Evolutionary conservation across 2,113 vertebrate genomes (phyloP).

Genomic region (Platichthys flesus): DNA sequence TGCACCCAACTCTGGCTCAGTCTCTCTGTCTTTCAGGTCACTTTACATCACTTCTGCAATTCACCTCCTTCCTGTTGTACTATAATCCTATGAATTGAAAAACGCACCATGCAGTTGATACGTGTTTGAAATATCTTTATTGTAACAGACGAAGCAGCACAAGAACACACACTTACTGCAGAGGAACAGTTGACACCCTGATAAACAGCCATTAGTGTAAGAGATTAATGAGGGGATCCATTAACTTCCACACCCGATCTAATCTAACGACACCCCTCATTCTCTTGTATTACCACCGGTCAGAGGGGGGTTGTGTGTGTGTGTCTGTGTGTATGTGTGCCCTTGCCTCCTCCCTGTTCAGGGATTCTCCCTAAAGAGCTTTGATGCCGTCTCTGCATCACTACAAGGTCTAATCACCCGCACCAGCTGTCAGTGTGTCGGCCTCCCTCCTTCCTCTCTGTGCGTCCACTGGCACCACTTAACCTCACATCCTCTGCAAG

Average conservation of each 20-base stretch:
- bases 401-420: slow-evolving; percentile 72
- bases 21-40: not conserved
- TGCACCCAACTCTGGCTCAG: not conserved
- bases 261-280: slow-evolving; percentile 50
- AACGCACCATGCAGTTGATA: not conserved
- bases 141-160: slow-evolving; percentile 7
- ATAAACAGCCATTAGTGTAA: slow-evolving; percentile 33
- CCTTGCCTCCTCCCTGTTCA: slow-evolving; percentile 42
- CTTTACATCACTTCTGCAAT: not conserved
- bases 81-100: not conserved
- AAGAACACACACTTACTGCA: not conserved
- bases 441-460: slow-evolving; percentile 49
- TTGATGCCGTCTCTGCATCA: slow-evolving; percentile 67
- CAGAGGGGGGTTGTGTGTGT: slow-evolving; percentile 5
- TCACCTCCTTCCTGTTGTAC: no score
- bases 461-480: slow-evolving; percentile 56
- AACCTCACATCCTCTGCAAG: slow-evolving; percentile 67
- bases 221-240: slow-evolving; percentile 48
- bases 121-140: slow-evolving; percentile 29
- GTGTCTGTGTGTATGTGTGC: slow-evolving; percentile 33
- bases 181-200: slow-evolving; percentile 12
- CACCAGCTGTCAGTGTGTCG: slow-evolving; percentile 80
- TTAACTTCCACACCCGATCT: slow-evolving; percentile 52
- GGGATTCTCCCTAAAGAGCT: slow-evolving; percentile 79
- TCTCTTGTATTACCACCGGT: slow-evolving; percentile 27